A percentile compares a stretch with the other conserved stretches of the same genome.
Evolutionary conservation across 2,888 invertebrate genomes (phyloP).

Genomic region (Polyploca ridens): DNA sequence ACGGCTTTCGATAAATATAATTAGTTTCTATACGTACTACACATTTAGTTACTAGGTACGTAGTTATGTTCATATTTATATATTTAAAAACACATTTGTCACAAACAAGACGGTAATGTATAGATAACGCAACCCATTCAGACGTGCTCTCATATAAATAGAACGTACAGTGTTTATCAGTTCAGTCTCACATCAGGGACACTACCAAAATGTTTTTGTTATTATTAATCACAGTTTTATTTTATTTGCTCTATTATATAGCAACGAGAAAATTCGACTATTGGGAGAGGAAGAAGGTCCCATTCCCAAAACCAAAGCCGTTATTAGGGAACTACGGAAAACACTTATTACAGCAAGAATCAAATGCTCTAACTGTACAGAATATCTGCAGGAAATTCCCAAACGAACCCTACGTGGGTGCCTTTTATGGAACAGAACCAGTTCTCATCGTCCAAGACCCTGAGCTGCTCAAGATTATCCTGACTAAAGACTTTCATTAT

Average conservation of each 20-base stretch:
- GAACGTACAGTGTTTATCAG: not conserved
- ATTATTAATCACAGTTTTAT: not conserved
- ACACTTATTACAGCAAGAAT: constrained; percentile 34
- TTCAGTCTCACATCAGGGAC: too few species aligned
- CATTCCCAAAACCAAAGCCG: constrained; percentile 32
- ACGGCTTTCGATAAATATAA: too few species aligned
- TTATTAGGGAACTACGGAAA: constrained; percentile 49
- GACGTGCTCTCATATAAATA: not conserved
- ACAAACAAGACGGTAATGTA: not conserved
- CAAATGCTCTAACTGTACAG: constrained; percentile 23
- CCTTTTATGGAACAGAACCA: constrained; percentile 50
- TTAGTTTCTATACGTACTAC: too few species aligned
- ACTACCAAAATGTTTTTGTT: not conserved
- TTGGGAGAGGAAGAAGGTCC: constrained; percentile 44
- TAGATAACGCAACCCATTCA: not conserved
- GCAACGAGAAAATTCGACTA: constrained; percentile 37
- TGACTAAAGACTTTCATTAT: constrained; percentile 51
- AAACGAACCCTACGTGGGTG: constrained; percentile 48
- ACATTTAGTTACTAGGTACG: too few species aligned
- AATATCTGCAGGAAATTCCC: constrained; percentile 48
- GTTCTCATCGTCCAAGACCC: constrained; percentile 50
- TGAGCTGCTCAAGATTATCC: constrained; percentile 46
- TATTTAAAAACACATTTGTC: not conserved
- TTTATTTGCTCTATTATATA: constrained; percentile 21
- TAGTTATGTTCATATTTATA: not conserved